Conservation (phyloP, 2,888 invertebrate genomes). For the Branchipolynoe longqiensis region DNA sequence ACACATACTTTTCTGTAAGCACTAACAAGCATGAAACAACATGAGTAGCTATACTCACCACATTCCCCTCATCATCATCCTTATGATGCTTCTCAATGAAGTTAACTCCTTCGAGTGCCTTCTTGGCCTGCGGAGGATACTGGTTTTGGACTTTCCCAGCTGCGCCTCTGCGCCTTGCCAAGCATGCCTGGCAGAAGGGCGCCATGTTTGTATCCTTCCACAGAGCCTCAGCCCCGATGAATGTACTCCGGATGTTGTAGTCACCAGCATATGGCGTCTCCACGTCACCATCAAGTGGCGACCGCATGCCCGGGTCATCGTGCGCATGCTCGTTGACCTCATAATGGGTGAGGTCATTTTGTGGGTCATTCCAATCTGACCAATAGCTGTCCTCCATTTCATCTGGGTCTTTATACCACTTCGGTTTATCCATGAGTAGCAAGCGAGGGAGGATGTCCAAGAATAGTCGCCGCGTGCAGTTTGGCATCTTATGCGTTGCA, state of each 20-base stretch:
- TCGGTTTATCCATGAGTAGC: constrained; percentile 92
- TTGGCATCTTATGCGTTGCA: constrained; percentile 86
- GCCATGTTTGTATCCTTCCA: constrained; percentile 13
- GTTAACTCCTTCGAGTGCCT: constrained; percentile 94
- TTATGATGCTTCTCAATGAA: constrained; percentile 98
- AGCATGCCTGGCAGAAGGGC: constrained; percentile 10
- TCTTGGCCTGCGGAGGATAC: constrained; percentile 80
- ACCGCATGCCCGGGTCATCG: neutral
- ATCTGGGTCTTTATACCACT: constrained; percentile 59
- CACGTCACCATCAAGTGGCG: neutral
- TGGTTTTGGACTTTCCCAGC: neutral
- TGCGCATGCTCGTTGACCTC: neutral
- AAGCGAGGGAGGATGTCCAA: constrained; percentile 48
- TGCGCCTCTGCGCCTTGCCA: neutral
- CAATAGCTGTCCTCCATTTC: neutral
- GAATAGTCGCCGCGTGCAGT: constrained; percentile 37
- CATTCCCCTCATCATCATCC: constrained; percentile 95
- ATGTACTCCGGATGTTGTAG: constrained; percentile 14
- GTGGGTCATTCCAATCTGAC: constrained; percentile 9
- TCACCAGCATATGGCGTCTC: neutral
- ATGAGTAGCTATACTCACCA: constrained; percentile 89
- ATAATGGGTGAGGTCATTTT: neutral
- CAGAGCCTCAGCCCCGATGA: neutral
- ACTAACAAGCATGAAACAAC: no score
- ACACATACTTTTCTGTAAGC: no score